Conservation (phyloP, 2,113 vertebrate genomes). For the Microtus montanus region DNA sequence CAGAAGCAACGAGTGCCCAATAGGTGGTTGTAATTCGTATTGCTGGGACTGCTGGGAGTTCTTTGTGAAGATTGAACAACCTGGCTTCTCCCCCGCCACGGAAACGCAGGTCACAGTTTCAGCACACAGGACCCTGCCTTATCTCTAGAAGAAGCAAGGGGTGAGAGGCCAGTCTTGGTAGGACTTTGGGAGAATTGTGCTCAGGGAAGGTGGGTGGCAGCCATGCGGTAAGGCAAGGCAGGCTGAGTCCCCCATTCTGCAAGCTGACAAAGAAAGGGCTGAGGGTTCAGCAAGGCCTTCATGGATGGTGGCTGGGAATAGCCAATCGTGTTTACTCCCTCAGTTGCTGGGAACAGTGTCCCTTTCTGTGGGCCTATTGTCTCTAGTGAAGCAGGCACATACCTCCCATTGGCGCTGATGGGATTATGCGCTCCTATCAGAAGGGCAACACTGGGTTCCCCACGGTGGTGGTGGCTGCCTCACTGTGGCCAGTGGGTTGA, state of each 20-base stretch:
- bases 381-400: slow-evolving; percentile 30
- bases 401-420: slow-evolving; percentile 52
- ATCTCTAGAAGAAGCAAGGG: slow-evolving; percentile 4
- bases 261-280: slow-evolving; percentile 57
- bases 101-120: background rate
- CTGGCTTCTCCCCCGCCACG: background rate
- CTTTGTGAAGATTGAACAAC: background rate
- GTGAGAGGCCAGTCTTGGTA: background rate
- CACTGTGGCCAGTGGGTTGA: slow-evolving; percentile 36
- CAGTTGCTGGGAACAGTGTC: slow-evolving; percentile 70
- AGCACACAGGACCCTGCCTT: background rate
- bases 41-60: background rate
- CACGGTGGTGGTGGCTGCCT: background rate
- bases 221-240: background rate
- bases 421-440: slow-evolving; percentile 57
- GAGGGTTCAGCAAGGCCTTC: background rate
- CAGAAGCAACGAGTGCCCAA: background rate
- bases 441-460: slow-evolving; percentile 50
- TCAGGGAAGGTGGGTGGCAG: background rate
- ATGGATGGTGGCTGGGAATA: slow-evolving; percentile 60
- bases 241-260: background rate
- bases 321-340: slow-evolving; percentile 70
- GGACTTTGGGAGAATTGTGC: background rate
- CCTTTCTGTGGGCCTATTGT: slow-evolving; percentile 70
- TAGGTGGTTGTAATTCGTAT: background rate